Evolutionary conservation across 53 echinoderm and acorn worm species (phyloP).

Genomic region (Astropecten irregularis): DNA sequence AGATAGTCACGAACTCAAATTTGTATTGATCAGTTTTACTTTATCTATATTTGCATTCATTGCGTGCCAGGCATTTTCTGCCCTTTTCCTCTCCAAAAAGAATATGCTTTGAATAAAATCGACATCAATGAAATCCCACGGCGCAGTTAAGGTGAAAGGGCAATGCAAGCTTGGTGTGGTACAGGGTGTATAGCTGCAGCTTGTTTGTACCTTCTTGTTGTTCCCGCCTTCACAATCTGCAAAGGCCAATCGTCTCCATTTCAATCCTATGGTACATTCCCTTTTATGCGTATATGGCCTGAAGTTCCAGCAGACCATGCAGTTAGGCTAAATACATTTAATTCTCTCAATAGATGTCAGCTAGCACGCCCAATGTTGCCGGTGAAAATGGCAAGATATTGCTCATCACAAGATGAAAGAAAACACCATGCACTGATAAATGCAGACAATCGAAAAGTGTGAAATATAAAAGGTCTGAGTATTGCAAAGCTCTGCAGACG

Average conservation of each 20-base stretch:
- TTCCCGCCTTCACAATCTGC: neutral
- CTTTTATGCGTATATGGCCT: neutral
- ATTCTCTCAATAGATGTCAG: neutral
- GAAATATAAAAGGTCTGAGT: no score
- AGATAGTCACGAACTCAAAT: neutral
- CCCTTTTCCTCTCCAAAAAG: neutral
- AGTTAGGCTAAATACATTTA: neutral
- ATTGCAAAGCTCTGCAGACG: no score
- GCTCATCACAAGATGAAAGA: no score
- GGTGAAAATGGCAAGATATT: no score
- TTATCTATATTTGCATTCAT: neutral
- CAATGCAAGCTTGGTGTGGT: neutral
- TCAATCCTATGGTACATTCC: neutral
- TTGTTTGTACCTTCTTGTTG: constrained; percentile 6
- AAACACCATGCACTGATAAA: no score
- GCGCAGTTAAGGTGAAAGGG: neutral
- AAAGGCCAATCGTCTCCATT: constrained; percentile 50
- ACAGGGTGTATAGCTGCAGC: neutral
- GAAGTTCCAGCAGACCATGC: no score
- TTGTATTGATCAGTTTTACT: neutral
- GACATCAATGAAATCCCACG: constrained; percentile 4
- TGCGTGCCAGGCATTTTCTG: neutral
- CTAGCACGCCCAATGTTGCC: neutral
- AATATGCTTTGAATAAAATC: neutral
- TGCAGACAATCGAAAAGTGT: no score